Conservation (phyloP, 2,888 invertebrate genomes). For the Pristionchus arcanus region DNA sequence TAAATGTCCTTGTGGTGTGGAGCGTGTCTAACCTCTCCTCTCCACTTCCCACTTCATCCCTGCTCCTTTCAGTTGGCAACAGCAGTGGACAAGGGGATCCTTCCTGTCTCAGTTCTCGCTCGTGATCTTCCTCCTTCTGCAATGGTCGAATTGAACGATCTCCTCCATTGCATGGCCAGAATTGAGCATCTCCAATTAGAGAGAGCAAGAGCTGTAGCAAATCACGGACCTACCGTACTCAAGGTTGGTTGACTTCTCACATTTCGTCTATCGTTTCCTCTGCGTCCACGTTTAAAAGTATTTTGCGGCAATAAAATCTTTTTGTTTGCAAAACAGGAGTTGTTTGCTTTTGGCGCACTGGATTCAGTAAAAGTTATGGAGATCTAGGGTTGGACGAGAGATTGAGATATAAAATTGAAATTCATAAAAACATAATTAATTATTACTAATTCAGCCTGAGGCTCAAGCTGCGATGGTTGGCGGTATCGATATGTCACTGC, state of each 20-base stretch:
- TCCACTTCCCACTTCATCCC: not conserved
- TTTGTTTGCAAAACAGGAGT: not conserved
- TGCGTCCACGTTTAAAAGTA: not conserved
- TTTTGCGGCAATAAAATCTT: not conserved
- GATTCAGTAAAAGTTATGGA: too few relatives aligned
- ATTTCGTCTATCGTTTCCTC: too few relatives aligned
- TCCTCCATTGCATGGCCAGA: slow-evolving; percentile 58
- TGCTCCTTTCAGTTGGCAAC: slow-evolving; percentile 34
- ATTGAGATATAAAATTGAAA: not conserved
- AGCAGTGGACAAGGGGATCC: slow-evolving; percentile 51
- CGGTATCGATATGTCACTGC: slow-evolving; percentile 15
- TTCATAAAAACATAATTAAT: too few relatives aligned
- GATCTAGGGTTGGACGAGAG: not conserved
- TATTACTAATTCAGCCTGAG: not conserved
- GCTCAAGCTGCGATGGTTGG: not conserved
- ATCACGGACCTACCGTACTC: not conserved
- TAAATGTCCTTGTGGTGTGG: not conserved
- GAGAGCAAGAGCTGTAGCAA: slow-evolving; percentile 31
- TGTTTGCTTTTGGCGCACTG: not conserved
- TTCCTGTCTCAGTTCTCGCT: slow-evolving; percentile 19
- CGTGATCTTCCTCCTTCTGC: slow-evolving; percentile 55
- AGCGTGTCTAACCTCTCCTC: not conserved
- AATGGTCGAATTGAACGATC: slow-evolving; percentile 58
- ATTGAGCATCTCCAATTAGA: slow-evolving; percentile 55
- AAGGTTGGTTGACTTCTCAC: not conserved